These are phyloP conservation scores for Hypotaenidia philippensis DNA, from an alignment of 2,797 vertebrate species.

Conservation along the genomic window DNA sequence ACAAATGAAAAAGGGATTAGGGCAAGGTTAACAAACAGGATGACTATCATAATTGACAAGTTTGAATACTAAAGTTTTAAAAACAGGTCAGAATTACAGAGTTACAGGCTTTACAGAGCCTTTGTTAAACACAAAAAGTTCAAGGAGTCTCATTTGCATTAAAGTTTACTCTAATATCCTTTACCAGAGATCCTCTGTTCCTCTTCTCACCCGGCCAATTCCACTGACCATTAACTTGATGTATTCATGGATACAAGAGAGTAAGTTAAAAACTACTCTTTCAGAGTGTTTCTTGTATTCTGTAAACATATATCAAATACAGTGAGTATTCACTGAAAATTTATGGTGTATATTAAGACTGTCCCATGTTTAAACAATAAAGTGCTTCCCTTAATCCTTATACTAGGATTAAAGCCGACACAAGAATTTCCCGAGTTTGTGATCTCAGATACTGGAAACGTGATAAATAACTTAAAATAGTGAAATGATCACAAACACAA, in stretches of 20 bases:
- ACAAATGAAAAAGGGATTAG: background rate
- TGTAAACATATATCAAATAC: background rate
- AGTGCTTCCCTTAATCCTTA: background rate
- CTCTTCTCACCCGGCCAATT: background rate
- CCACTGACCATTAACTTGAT: background rate
- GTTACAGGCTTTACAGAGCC: background rate
- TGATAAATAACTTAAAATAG: background rate
- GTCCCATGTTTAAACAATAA: background rate
- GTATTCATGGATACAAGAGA: background rate
- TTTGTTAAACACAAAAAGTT: background rate
- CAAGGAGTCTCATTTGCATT: background rate
- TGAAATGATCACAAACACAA: background rate
- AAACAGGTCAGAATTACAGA: background rate
- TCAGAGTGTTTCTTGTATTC: background rate
- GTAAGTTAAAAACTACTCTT: background rate
- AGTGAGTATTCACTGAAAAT: background rate
- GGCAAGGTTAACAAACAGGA: background rate
- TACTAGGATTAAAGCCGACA: background rate
- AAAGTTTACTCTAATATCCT: background rate
- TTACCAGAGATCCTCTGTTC: background rate
- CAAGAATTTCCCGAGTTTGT: background rate
- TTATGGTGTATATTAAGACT: background rate
- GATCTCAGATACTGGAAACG: background rate
- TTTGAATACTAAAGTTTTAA: background rate
- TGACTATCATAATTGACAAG: background rate